phyloP scores from a whole-genome alignment of 2,113 vertebrate genomes.

The Nothocercus julius region DNA sequence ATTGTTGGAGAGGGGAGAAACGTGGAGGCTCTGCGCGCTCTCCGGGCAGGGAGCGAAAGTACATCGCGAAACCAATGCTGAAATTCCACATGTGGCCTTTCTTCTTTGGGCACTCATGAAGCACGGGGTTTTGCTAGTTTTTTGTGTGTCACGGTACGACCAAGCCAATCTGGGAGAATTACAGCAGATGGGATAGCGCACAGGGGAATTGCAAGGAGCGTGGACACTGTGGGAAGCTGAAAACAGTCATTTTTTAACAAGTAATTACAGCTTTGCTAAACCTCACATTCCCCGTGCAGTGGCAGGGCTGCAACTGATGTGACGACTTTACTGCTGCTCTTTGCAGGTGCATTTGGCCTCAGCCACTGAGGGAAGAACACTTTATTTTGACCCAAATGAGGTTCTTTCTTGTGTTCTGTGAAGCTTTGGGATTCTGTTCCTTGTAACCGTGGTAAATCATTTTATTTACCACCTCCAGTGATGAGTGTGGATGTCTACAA shows the following conservation, averaged over 20 bases:
- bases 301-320: slow-evolving; percentile 29
- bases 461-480: slow-evolving; percentile 61
- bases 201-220: neutral
- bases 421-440: neutral
- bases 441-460: slow-evolving; percentile 60
- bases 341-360: slow-evolving; percentile 43
- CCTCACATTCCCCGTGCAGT: neutral
- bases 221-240: neutral
- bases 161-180: slow-evolving; percentile 8
- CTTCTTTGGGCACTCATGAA: neutral
- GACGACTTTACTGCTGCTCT: slow-evolving; percentile 54
- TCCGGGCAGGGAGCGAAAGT: slow-evolving; percentile 17
- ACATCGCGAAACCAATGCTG: neutral
- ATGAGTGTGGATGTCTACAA: slow-evolving; percentile 41
- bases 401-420: slow-evolving; percentile 31
- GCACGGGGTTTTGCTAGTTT: neutral
- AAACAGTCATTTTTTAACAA: slow-evolving; percentile 47
- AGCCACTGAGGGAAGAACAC: neutral
- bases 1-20: slow-evolving; percentile 59
- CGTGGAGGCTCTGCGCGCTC: neutral
- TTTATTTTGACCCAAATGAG: slow-evolving; percentile 17
- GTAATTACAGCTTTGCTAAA: slow-evolving; percentile 32
- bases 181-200: neutral
- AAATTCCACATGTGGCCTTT: neutral
- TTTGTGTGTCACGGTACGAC: neutral